A percentile compares a stretch with the other conserved stretches of the same genome.
These are phyloP conservation scores for Psilopsiagon aurifrons DNA, from an alignment of 2,113 vertebrate genomes.

Conservation along the genomic window DNA sequence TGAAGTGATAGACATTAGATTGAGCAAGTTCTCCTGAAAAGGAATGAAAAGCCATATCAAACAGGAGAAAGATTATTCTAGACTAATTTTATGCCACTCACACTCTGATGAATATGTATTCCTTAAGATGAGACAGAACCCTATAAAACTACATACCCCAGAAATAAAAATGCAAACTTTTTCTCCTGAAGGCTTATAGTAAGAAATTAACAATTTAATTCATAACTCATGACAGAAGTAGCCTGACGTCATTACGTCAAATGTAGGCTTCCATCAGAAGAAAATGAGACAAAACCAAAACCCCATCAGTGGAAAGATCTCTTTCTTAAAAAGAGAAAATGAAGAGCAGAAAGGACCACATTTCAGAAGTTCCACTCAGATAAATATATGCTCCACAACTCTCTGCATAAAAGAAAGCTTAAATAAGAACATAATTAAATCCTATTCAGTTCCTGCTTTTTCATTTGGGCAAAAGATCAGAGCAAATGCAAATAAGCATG, in stretches of 20 bases:
- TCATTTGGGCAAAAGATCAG: slow-evolving; percentile 63
- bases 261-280: background rate
- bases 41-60: background rate
- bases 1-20: background rate
- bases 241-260: background rate
- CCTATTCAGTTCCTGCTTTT: slow-evolving; percentile 19
- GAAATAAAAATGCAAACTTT: background rate
- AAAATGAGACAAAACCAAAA: background rate
- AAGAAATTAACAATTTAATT: background rate
- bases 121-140: background rate
- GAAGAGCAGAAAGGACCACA: background rate
- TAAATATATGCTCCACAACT: background rate
- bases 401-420: slow-evolving; percentile 16
- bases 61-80: background rate
- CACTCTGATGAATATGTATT: background rate
- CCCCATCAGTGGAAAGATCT: background rate
- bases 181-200: background rate
- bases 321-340: background rate
- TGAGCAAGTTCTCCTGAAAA: background rate
- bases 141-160: background rate
- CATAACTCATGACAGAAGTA: background rate
- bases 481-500: slow-evolving; percentile 41
- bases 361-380: background rate
- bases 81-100: background rate
- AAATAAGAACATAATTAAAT: slow-evolving; percentile 35